A percentile compares a stretch with the other conserved stretches of the same genome.
phyloP scores from a whole-genome alignment of 2,113 vertebrate genomes.

The Thamnaconus septentrionalis region DNA sequence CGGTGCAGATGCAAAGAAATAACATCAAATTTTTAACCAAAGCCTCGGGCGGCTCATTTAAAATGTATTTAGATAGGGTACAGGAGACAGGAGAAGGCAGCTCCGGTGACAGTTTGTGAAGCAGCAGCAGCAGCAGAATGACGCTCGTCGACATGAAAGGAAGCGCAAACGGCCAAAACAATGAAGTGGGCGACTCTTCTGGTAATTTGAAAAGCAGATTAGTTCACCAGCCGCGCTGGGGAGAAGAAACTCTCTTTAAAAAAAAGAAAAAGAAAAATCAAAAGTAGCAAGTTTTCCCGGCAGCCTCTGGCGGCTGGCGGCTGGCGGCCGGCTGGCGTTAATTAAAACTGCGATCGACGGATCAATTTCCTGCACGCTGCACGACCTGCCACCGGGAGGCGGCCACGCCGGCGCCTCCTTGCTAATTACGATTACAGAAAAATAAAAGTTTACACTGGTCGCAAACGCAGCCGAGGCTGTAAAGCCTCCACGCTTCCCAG shows the following conservation, averaged over 20 bases:
- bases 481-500: slow-evolving; percentile 7
- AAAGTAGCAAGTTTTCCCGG: not conserved
- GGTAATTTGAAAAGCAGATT: slow-evolving; percentile 29
- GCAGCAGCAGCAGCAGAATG: too few relatives aligned
- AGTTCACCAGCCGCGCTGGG: slow-evolving; percentile 21
- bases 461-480: not conserved
- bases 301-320: too few relatives aligned
- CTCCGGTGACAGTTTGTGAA: slow-evolving; percentile 10
- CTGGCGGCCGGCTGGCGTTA: slow-evolving; percentile 18
- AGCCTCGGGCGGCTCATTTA: slow-evolving; percentile 42
- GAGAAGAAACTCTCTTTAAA: slow-evolving; percentile 22
- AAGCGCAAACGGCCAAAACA: not conserved
- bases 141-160: too few relatives aligned
- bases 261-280: too few relatives aligned
- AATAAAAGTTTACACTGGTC: slow-evolving; percentile 16
- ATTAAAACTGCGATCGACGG: slow-evolving; percentile 43
- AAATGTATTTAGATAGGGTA: slow-evolving; percentile 45
- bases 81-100: slow-evolving; percentile 11
- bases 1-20: slow-evolving; percentile 22
- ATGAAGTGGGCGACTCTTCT: slow-evolving; percentile 12
- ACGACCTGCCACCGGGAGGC: slow-evolving; percentile 22
- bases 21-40: slow-evolving; percentile 42
- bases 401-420: slow-evolving; percentile 11
- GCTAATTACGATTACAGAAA: slow-evolving; percentile 33
- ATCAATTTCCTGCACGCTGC: slow-evolving; percentile 35